phyloP scores from a whole-genome alignment of 2,888 invertebrate genomes.

The Bombyx huttoni region DNA sequence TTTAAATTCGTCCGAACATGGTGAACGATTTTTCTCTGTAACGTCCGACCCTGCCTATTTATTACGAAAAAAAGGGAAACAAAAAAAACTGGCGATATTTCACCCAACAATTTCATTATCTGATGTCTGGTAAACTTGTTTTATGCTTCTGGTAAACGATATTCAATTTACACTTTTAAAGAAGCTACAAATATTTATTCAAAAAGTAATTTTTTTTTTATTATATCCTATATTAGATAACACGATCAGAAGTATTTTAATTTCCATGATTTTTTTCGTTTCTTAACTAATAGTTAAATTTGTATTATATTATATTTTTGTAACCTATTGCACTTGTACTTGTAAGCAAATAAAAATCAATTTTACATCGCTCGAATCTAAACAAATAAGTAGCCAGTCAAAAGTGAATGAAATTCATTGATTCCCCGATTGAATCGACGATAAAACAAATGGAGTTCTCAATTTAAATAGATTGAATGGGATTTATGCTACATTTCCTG shows the following conservation, averaged over 20 bases:
- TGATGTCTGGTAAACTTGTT: slow-evolving; percentile 8
- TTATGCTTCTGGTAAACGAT: not conserved
- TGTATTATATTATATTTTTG: too few species aligned
- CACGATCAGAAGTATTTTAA: too few species aligned
- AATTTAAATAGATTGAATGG: slow-evolving; percentile 66
- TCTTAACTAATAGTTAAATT: too few species aligned
- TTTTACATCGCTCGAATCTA: slow-evolving; percentile 11
- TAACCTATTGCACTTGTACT: too few species aligned
- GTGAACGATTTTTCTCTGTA: slow-evolving; percentile 34
- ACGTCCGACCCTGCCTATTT: slow-evolving; percentile 28
- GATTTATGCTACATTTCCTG: slow-evolving; percentile 63
- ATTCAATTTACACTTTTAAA: slow-evolving; percentile 4
- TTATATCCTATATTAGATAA: too few species aligned
- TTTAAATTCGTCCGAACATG: slow-evolving; percentile 50
- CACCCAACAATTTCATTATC: slow-evolving; percentile 15
- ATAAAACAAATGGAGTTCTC: slow-evolving; percentile 65
- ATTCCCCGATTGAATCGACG: slow-evolving; percentile 51
- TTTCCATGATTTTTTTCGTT: too few species aligned
- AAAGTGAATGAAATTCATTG: slow-evolving; percentile 41
- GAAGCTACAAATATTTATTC: not conserved
- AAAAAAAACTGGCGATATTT: slow-evolving; percentile 25
- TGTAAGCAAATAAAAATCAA: too few species aligned
- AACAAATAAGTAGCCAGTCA: slow-evolving; percentile 21
- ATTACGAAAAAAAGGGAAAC: slow-evolving; percentile 16
- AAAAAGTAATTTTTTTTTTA: too few species aligned